phyloP scores from a whole-genome alignment of 1,140 invertebrate genomes.

The Centruroides sculpturatus region DNA sequence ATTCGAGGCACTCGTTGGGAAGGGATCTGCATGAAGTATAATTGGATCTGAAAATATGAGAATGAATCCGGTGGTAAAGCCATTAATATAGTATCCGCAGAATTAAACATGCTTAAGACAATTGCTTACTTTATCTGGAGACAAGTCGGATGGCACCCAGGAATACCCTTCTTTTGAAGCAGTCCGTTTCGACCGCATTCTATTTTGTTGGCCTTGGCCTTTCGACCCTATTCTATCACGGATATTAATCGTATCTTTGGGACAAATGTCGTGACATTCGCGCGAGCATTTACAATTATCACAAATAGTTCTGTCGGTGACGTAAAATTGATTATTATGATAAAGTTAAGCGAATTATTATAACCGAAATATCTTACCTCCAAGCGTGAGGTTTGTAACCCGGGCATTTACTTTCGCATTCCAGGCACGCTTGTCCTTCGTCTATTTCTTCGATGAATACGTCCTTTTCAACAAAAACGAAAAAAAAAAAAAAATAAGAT shows the following conservation, averaged over 20 bases:
- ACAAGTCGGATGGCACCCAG: slow-evolving; percentile 66
- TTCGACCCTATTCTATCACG: slow-evolving; percentile 62
- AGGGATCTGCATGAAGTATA: slow-evolving; percentile 58
- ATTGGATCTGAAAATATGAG: slow-evolving; percentile 35
- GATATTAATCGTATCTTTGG: slow-evolving; percentile 69
- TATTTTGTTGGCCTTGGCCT: slow-evolving; percentile 24
- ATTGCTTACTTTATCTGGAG: slow-evolving; percentile 38
- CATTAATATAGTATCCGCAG: no score
- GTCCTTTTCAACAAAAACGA: no score
- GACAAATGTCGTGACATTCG: slow-evolving; percentile 69
- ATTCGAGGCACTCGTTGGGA: slow-evolving; percentile 57
- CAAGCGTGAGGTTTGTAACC: no score
- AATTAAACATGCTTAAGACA: no score
- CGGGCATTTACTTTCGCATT: no score
- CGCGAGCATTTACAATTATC: slow-evolving; percentile 74
- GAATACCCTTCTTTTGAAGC: slow-evolving; percentile 43
- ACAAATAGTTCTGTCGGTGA: slow-evolving; percentile 57
- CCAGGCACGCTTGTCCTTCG: no score
- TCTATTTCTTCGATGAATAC: no score
- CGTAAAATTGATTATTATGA: neutral
- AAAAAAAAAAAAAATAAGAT: no score
- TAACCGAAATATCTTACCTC: no score
- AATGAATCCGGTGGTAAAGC: no score
- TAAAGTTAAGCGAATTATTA: no score
- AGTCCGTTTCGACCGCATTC: slow-evolving; percentile 16